Base-by-base conservation (phyloP, 2,113 vertebrate genomes). In the Oreotrochilus melanogaster region DNA sequence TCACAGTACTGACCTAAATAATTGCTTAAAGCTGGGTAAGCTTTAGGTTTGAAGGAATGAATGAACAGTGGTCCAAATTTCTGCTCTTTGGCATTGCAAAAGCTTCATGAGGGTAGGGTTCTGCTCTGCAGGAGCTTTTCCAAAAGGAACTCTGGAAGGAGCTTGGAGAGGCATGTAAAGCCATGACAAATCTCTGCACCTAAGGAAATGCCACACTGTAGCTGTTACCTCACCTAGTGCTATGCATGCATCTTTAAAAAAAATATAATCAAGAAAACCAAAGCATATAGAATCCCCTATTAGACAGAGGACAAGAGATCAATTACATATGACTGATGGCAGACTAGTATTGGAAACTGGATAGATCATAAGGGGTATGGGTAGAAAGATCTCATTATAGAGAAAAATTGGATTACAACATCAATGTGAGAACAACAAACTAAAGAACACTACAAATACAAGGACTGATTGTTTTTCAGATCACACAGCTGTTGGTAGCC, bases 141-240 rank as follows among this genome's bases (percentile, higher is more conserved):
- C 72, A 86, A 62, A 35, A 69, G 37, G 33, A 83, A 23, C 35
- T 39, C 43, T 6, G 6, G 18, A 73, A 74, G 28, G 12, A 92
- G 35, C 39, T 93, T 43, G 51, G 45, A 33, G 23, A 78, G 51
- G 31, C 42, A 67, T 0, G 6, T 7, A 64, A 14, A 81, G 18
- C 30, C 0, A 0, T 18, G 35, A 69, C 15, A 43, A 50, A 65
- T 24, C 35, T 45, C 65, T 62, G 45, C 35, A 56, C 1, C 1
- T 24, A 45, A 57, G 24, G 11, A 91, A 88, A 86, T 17, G 14
- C 30, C 33, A 78, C 10, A 9, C 48, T 23, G 18, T 42, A 54
- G 17, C 25, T 84, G 47, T n/a, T 78, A 42, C 31, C 35, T 74
- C 17, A 22, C 31, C 21, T 19, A 76, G 33, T 18, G 27, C 51